phyloP scores from a whole-genome alignment of 2,888 invertebrate species.

The Eustalomyia histrio region DNA sequence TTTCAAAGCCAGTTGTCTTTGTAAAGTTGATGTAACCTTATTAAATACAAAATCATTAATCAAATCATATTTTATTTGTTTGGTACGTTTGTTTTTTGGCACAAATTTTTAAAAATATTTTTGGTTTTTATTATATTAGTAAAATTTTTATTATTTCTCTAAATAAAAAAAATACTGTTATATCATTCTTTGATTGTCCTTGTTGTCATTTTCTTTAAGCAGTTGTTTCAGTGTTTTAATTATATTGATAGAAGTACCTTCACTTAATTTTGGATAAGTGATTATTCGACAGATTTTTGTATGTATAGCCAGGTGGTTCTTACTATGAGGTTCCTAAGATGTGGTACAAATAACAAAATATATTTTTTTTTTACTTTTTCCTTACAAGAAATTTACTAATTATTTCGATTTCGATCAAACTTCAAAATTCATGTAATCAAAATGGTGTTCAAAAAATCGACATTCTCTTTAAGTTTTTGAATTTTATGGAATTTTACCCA shows the following conservation, averaged over 20 bases:
- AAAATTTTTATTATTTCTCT: conserved; percentile 29
- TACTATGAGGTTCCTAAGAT: too few relatives aligned
- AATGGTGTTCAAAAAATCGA: too few relatives aligned
- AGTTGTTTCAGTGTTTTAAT: conserved; percentile 27
- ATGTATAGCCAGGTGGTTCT: conserved; percentile 35
- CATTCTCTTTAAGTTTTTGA: too few relatives aligned
- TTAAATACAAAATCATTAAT: conserved; percentile 50
- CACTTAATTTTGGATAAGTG: conserved; percentile 45
- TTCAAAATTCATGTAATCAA: too few relatives aligned
- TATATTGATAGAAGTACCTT: conserved; percentile 26
- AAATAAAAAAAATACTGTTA: conserved; percentile 23
- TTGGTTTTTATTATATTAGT: conserved; percentile 10
- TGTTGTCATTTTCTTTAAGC: conserved; percentile 13
- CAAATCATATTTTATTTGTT: conserved; percentile 30
- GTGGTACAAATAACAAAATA: too few relatives aligned
- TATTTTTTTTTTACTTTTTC: too few relatives aligned
- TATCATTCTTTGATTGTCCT: conserved; percentile 28
- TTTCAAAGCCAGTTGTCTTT: conserved; percentile 41
- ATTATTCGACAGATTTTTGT: conserved; percentile 40
- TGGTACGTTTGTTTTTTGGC: conserved; percentile 13
- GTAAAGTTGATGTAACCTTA: conserved; percentile 29
- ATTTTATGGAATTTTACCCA: too few relatives aligned
- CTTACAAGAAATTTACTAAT: too few relatives aligned
- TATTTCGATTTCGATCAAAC: too few relatives aligned
- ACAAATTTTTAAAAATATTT: conserved; percentile 16